Evolutionary conservation across 2,888 invertebrate genomes (phyloP).

Genomic region (Hoplodrina blanda): DNA sequence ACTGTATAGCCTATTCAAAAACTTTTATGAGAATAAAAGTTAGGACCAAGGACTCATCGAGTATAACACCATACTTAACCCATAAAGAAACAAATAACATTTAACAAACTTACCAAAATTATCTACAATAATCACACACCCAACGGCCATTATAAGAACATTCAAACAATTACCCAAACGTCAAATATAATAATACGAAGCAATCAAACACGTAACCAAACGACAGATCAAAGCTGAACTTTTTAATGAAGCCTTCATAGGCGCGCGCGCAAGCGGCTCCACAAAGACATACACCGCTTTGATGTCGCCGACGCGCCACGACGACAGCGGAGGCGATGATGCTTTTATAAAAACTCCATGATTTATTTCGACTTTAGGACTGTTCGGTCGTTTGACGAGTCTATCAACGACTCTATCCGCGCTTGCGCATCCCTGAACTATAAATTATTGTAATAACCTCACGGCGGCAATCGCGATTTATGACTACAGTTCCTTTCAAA

Average conservation of each 20-base stretch:
- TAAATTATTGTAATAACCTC: conserved; percentile 68
- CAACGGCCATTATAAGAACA: conserved; percentile 65
- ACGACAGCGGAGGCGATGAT: conserved; percentile 87
- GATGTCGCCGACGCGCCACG: conserved; percentile 77
- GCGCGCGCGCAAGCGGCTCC: conserved; percentile 77
- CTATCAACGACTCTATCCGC: conserved; percentile 62
- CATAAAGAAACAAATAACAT: conserved; percentile 7
- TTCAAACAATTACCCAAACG: conserved; percentile 74
- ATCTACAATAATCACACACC: conserved; percentile 45
- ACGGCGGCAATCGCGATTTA: conserved; percentile 60
- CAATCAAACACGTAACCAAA: conserved; percentile 76
- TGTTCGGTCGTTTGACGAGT: conserved; percentile 69
- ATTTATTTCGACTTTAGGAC: conserved; percentile 79
- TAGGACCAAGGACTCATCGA: neutral
- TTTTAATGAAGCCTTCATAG: conserved; percentile 85
- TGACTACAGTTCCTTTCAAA: conserved; percentile 44
- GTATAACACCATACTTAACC: neutral
- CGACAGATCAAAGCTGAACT: conserved; percentile 77
- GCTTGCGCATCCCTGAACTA: conserved; percentile 62
- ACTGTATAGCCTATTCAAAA: neutral
- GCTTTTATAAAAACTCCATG: conserved; percentile 88
- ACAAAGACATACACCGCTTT: conserved; percentile 78
- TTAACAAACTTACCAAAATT: conserved; percentile 43
- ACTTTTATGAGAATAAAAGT: conserved; percentile 3
- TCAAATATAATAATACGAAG: conserved; percentile 70